These are phyloP conservation scores for Vimba vimba DNA, from an alignment of 2,113 vertebrate species.

Conservation along the genomic window DNA sequence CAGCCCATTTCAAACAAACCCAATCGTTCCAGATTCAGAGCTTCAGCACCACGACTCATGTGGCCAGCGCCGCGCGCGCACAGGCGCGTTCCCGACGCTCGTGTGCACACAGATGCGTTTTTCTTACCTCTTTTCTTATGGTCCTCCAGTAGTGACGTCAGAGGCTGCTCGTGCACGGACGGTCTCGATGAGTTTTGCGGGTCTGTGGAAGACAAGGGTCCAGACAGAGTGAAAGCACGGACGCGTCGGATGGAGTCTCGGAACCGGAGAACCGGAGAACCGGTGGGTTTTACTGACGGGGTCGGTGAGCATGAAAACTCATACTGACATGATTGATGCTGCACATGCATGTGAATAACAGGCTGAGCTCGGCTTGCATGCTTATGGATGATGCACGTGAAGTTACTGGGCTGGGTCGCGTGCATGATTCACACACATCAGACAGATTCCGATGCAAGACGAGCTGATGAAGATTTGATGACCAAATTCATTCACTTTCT, in stretches of 20 bases:
- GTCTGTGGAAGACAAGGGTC: background rate
- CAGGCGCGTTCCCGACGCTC: constrained; percentile 1
- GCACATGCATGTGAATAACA: background rate
- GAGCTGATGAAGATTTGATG: background rate
- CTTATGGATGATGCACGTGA: background rate
- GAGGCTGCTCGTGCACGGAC: background rate
- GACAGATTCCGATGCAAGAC: background rate
- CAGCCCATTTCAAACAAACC: background rate
- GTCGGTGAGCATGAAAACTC: background rate
- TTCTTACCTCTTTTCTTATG: background rate
- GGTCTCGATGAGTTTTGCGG: background rate
- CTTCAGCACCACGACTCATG: constrained; percentile 8
- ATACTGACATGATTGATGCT: background rate
- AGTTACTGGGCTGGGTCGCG: constrained; percentile 6
- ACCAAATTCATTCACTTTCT: background rate
- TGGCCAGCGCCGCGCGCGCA: background rate
- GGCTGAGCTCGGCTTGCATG: background rate
- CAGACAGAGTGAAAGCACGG: background rate
- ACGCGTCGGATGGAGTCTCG: background rate
- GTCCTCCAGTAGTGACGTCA: constrained; percentile 32
- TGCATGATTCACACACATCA: background rate
- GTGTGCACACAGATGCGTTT: background rate
- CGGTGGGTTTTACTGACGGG: background rate
- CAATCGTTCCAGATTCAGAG: background rate
- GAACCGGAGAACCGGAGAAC: background rate